Conservation (phyloP, 2,113 vertebrate species). For the Raja brachyura region DNA sequence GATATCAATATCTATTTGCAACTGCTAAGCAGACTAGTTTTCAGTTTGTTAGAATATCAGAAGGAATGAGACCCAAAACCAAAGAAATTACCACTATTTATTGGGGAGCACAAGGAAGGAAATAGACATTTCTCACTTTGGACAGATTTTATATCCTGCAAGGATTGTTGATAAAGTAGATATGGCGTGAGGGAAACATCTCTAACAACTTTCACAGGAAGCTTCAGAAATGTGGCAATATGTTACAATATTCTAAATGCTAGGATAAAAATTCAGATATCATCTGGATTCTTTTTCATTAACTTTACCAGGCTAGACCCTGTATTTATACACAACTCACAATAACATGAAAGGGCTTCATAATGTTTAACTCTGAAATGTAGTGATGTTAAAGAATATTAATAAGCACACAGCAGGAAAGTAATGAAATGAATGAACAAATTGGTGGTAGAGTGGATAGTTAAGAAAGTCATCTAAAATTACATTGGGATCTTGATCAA, state of each 20-base stretch:
- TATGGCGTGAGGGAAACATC: neutral
- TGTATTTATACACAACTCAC: neutral
- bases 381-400: neutral
- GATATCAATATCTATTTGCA: neutral
- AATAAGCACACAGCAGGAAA: neutral
- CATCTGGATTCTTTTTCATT: neutral
- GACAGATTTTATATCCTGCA: neutral
- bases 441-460: no score
- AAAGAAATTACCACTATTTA: neutral
- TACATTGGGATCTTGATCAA: no score
- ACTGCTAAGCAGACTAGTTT: no score
- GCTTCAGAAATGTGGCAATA: neutral
- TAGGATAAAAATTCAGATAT: neutral
- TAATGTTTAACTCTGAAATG: neutral
- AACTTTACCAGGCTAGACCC: neutral
- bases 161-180: neutral
- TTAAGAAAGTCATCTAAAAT: no score
- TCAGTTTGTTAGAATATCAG: no score
- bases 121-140: neutral
- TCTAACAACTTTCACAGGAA: no score
- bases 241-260: neutral
- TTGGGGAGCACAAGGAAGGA: neutral
- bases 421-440: neutral
- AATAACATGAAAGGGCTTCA: neutral
- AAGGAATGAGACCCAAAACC: no score